Evolutionary conservation across 2,888 invertebrate species (phyloP).

Genomic region (Perizoma affinitatum): DNA sequence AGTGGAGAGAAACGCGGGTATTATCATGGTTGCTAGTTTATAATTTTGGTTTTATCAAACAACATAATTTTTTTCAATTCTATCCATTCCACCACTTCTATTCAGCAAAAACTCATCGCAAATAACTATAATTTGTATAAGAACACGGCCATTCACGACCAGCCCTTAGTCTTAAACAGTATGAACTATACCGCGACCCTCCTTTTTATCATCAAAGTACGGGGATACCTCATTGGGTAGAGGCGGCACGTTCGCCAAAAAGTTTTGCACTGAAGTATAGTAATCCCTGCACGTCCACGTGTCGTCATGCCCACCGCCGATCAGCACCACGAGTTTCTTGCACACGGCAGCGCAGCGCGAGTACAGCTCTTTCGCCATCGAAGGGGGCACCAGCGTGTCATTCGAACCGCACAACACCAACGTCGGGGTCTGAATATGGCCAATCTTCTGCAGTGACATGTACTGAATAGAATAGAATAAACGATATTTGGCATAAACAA

Average conservation of each 20-base stretch:
- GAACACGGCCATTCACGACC: background rate
- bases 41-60: too few relatives aligned
- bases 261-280: constrained; percentile 83
- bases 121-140: too few relatives aligned
- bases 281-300: constrained; percentile 96
- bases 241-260: constrained; percentile 69
- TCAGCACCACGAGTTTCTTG: constrained; percentile 91
- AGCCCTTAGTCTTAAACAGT: constrained; percentile 49
- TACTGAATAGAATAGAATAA: constrained; percentile 81
- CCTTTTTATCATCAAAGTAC: constrained; percentile 56
- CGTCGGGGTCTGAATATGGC: constrained; percentile 89
- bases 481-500: background rate
- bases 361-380: constrained; percentile 94
- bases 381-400: constrained; percentile 94
- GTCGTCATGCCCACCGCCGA: constrained; percentile 96
- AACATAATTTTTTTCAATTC: too few relatives aligned
- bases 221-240: constrained; percentile 58
- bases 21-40: too few relatives aligned
- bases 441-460: constrained; percentile 89
- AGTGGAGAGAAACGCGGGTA: too few relatives aligned
- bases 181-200: constrained; percentile 56
- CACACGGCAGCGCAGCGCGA: constrained; percentile 88
- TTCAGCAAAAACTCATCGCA: too few relatives aligned
- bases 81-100: too few relatives aligned
- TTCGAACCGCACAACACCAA: constrained; percentile 94